phyloP scores from a whole-genome alignment of 2,797 vertebrate genomes.

The Dallia pectoralis region DNA sequence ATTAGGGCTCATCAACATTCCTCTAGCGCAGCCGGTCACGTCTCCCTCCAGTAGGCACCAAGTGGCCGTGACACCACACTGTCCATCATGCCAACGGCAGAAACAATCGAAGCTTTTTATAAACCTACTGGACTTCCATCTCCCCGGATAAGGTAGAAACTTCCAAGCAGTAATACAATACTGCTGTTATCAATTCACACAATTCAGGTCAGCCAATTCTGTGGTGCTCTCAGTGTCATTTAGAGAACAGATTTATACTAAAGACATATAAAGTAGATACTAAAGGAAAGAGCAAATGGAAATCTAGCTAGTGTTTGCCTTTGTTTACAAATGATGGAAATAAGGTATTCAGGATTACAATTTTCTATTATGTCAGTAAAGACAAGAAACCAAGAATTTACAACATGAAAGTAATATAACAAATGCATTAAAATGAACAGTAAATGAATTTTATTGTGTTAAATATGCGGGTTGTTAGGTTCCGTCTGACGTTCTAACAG shows the following conservation, averaged over 20 bases:
- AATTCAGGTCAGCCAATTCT: conserved; percentile 46
- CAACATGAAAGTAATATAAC: background rate
- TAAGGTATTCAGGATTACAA: background rate
- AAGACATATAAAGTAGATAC: background rate
- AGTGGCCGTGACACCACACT: conserved; percentile 16
- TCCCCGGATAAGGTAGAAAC: conserved; percentile 38
- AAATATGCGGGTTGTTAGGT: background rate
- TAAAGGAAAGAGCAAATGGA: background rate
- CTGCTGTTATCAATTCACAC: conserved; percentile 58
- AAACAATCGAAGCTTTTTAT: conserved; percentile 55
- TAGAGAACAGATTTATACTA: conserved; percentile 38
- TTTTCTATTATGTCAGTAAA: background rate
- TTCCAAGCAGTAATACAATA: conserved; percentile 61
- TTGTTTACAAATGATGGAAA: background rate
- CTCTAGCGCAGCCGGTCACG: conserved; percentile 33
- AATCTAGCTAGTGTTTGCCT: background rate
- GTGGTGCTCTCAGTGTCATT: conserved; percentile 22
- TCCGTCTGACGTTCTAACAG: background rate
- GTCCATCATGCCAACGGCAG: conserved; percentile 26
- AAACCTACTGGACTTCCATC: conserved; percentile 46
- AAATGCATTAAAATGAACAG: background rate
- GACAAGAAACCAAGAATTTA: background rate
- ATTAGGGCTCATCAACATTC: conserved; percentile 51
- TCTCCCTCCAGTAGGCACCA: conserved; percentile 41
- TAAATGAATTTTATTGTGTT: background rate